Conservation (phyloP, 2,888 invertebrate species). For the Cryptus viduatorius region DNA sequence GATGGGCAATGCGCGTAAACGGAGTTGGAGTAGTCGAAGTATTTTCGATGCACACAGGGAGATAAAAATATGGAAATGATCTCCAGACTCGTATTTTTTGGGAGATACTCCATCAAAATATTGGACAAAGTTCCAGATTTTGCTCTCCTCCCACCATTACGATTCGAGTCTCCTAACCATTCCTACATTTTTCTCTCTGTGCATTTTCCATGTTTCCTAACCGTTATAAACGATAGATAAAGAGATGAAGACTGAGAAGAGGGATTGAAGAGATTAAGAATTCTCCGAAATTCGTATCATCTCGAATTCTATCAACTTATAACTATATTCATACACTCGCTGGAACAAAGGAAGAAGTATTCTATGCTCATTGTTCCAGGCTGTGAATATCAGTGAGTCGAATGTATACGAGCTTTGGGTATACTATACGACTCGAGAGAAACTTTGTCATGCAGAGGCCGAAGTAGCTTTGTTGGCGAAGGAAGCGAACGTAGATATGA, state of each 20-base stretch:
- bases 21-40: neutral
- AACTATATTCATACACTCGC: neutral
- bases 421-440: conserved; percentile 22
- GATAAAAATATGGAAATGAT: too few relatives aligned
- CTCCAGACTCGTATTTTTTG: too few relatives aligned
- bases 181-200: too few relatives aligned
- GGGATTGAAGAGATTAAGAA: neutral
- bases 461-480: conserved; percentile 20
- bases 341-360: conserved; percentile 19
- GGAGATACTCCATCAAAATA: too few relatives aligned
- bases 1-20: neutral
- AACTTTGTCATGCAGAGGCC: conserved; percentile 36
- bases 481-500: conserved; percentile 3
- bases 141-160: too few relatives aligned
- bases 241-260: neutral
- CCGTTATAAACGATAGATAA: neutral
- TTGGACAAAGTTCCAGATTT: too few relatives aligned
- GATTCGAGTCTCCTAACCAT: too few relatives aligned
- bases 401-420: conserved; percentile 21
- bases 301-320: neutral
- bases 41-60: neutral
- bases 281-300: neutral
- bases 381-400: conserved; percentile 22
- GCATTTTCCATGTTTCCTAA: neutral
- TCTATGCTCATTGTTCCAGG: conserved; percentile 13